Conservation (phyloP, 2,888 invertebrate genomes). For the Barypeithes pellucidus region DNA sequence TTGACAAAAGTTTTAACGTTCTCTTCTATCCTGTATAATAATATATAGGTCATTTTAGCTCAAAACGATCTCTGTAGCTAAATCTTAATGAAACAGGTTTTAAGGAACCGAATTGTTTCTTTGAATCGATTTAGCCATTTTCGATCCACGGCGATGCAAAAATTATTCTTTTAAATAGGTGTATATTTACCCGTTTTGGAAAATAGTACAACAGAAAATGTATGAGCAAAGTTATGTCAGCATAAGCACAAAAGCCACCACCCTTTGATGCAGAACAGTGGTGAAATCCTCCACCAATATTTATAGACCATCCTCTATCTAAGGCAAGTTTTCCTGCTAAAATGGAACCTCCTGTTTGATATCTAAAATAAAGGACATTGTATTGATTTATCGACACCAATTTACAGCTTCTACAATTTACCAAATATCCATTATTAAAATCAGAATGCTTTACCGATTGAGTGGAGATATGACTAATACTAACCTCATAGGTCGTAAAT, state of each 20-base stretch:
- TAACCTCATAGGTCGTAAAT: conserved; percentile 85
- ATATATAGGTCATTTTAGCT: no score
- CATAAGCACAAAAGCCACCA: conserved; percentile 93
- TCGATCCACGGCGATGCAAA: no score
- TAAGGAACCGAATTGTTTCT: no score
- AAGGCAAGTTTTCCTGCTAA: conserved; percentile 88
- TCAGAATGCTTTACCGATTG: no score
- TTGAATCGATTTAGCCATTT: no score
- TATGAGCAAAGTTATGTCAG: conserved; percentile 88
- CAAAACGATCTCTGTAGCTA: no score
- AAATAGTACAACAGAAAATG: conserved; percentile 77
- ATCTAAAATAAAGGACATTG: conserved; percentile 68
- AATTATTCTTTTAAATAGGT: no score
- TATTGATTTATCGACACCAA: background rate
- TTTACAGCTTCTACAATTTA: background rate
- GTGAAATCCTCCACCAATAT: conserved; percentile 94
- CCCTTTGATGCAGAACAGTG: conserved; percentile 86
- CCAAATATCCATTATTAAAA: background rate
- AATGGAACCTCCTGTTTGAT: conserved; percentile 88
- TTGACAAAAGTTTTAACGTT: no score
- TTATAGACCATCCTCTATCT: conserved; percentile 90
- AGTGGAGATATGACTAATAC: background rate
- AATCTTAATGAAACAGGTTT: no score
- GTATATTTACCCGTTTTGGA: conserved; percentile 63
- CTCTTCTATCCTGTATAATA: no score